Conservation (phyloP, 2,797 vertebrate genomes). For the Eidolon dupreanum region DNA sequence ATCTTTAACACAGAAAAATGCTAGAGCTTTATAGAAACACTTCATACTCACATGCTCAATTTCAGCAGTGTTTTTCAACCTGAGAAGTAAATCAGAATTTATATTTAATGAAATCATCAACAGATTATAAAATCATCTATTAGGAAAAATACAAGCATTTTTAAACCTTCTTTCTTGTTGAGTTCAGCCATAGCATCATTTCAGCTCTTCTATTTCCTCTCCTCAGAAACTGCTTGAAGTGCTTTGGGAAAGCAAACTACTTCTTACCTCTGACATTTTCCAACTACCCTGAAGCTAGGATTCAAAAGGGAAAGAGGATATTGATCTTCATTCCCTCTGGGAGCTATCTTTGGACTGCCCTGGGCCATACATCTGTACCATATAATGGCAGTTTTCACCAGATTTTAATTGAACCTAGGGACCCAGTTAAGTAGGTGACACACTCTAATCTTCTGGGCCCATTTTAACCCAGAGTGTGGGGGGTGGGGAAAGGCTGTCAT, state of each 20-base stretch:
- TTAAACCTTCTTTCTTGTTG: not conserved
- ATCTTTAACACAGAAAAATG: not conserved
- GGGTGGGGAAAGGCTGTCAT: not conserved
- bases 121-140: not conserved
- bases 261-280: not conserved
- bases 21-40: not conserved
- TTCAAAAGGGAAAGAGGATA: not conserved
- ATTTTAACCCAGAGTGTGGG: not conserved
- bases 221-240: not conserved
- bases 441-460: not conserved
- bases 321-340: not conserved
- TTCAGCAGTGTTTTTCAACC: not conserved
- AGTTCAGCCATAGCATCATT: not conserved
- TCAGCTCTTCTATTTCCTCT: rapidly evolving
- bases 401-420: not conserved
- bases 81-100: conserved; percentile 47
- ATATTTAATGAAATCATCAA: conserved; percentile 56
- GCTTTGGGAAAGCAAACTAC: not conserved
- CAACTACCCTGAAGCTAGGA: not conserved
- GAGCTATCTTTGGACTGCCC: not conserved
- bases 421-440: not conserved
- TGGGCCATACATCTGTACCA: not conserved
- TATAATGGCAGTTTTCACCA: not conserved
- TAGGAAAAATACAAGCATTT: not conserved
- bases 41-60: not conserved